A percentile compares a stretch with the other conserved stretches of the same genome.
Conservation (phyloP, 2,888 invertebrate genomes). For the Volucella zonaria region DNA sequence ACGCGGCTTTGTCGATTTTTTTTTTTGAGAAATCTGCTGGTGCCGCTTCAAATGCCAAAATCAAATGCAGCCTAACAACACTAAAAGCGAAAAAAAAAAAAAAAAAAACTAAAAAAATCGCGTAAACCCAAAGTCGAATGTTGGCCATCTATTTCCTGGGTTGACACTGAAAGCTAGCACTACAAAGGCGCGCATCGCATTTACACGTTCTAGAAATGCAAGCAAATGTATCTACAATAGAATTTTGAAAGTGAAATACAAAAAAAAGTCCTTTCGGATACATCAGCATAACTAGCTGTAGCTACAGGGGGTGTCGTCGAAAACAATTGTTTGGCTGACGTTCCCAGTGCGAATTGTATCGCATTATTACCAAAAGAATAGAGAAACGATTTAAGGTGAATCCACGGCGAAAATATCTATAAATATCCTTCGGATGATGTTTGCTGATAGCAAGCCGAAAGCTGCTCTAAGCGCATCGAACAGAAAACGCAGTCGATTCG, state of each 20-base stretch:
- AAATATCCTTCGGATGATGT: constrained; percentile 37
- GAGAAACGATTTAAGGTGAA: constrained; percentile 22
- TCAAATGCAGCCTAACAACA: constrained; percentile 16
- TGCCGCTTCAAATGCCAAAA: constrained; percentile 38
- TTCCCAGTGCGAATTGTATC: constrained; percentile 38
- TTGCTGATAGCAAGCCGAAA: not conserved
- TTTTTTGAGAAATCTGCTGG: constrained; percentile 9
- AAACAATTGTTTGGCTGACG: constrained; percentile 66
- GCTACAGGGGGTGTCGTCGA: constrained; percentile 24
- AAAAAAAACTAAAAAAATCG: too few species aligned
- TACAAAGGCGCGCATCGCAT: constrained; percentile 13
- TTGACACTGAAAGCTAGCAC: constrained; percentile 59
- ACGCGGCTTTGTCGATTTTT: constrained; percentile 34
- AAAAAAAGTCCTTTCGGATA: constrained; percentile 2
- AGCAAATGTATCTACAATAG: constrained; percentile 34
- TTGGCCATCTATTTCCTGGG: constrained; percentile 65
- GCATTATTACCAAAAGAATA: constrained; percentile 48
- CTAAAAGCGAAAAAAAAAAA: not conserved
- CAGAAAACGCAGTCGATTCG: constrained; percentile 15
- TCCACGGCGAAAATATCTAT: constrained; percentile 24
- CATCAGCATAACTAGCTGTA: constrained; percentile 44
- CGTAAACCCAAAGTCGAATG: constrained; percentile 4
- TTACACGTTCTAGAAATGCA: constrained; percentile 7
- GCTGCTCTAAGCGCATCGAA: not conserved
- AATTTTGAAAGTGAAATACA: not conserved